Percentiles rank a stretch among this genome's conserved stretches.
Evolutionary conservation across 2,888 invertebrate species (phyloP).

Genomic region (Sepiola atlantica): DNA sequence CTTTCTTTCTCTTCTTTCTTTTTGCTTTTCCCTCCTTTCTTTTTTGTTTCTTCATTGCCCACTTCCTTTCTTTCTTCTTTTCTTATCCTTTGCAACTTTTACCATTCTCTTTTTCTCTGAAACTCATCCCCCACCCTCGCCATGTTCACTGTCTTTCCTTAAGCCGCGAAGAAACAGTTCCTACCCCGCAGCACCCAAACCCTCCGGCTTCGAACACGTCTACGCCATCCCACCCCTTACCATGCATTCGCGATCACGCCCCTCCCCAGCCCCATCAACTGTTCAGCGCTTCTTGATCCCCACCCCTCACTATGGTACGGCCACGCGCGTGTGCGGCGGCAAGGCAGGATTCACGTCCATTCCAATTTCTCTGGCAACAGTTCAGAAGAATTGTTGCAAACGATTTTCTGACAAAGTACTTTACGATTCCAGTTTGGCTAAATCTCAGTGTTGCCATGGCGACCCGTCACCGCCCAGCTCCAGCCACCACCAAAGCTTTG

Average conservation of each 20-base stretch:
- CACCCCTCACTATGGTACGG: background rate
- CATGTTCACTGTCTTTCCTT: background rate
- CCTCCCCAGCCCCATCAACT: background rate
- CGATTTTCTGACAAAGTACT: constrained; percentile 23
- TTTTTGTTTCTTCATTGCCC: background rate
- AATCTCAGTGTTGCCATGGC: constrained; percentile 8
- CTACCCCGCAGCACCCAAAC: background rate
- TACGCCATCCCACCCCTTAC: background rate
- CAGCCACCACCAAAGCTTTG: background rate
- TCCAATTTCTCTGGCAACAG: constrained; percentile 11
- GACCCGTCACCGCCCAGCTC: background rate
- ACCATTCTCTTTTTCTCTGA: background rate
- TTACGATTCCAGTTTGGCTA: background rate
- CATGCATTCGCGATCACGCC: too few species aligned
- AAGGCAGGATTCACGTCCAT: constrained; percentile 19
- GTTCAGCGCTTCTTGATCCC: background rate
- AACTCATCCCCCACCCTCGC: background rate
- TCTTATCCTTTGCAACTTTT: background rate
- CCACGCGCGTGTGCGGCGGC: background rate
- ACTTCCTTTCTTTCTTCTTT: background rate
- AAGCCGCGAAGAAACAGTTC: background rate
- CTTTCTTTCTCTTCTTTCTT: background rate
- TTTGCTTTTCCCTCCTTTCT: background rate
- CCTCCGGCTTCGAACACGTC: background rate
- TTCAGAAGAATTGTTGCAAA: constrained; percentile 32